phyloP scores from a whole-genome alignment of 2,113 vertebrate genomes.

The Myrmecophaga tridactyla region DNA sequence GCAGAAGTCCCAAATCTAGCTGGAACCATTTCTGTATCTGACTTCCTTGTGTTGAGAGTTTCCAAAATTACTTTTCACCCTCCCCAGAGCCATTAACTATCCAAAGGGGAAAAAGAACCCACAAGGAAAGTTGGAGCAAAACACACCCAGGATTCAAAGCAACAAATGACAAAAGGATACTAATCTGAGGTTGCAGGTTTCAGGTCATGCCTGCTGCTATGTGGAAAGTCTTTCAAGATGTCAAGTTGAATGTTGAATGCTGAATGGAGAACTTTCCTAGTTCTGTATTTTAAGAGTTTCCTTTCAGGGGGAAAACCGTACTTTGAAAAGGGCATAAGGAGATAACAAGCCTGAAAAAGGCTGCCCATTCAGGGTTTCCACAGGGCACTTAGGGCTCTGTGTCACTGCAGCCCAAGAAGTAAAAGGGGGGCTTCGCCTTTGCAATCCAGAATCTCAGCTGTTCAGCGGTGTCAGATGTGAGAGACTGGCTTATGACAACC shows the following conservation, averaged over 20 bases:
- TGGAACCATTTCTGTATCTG: background rate
- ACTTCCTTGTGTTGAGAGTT: background rate
- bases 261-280: background rate
- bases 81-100: background rate
- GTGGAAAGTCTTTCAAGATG: background rate
- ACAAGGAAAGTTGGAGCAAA: background rate
- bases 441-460: background rate
- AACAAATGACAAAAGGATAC: slow-evolving; percentile 23
- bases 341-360: background rate
- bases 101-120: background rate
- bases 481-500: background rate
- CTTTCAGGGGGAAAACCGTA: background rate
- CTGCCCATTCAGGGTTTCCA: background rate
- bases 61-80: background rate
- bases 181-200: background rate
- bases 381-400: background rate
- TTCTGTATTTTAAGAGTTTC: background rate
- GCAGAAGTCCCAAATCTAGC: background rate
- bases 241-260: background rate
- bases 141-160: background rate
- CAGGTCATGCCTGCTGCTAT: background rate
- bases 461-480: background rate
- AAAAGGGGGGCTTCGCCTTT: background rate
- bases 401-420: background rate
- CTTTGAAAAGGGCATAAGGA: background rate